Evolutionary conservation across 2,113 vertebrate species (phyloP), one percentile per base, ranked within the genome.

Genomic region (Scopus umbretta): DNA sequence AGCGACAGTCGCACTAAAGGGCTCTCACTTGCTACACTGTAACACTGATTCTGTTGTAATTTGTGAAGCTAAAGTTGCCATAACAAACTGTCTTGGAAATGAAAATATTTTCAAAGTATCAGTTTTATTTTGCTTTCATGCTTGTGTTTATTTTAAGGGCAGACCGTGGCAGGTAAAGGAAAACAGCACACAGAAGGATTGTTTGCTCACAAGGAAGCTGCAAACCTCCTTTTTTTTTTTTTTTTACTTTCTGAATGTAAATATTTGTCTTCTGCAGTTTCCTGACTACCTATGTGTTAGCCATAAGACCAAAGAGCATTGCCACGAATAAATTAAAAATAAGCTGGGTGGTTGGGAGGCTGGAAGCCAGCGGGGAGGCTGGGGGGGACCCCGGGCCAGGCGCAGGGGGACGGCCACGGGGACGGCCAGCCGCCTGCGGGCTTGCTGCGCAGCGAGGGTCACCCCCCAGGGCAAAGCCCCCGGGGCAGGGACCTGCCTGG

Each of bases 251-350:
- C 53, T 59, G 43, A 25, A 18, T 8, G 34, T 21, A 56, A 91
- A 58, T 27, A 67, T 80, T 86, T 80, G 42, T 36, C 53, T 38
- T 62, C 52, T 43, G n/a, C 36, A 18, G 7, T 34, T 76, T 36
- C 38, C 67, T 52, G 34, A 5, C n/a, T 30, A 19, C 40, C 21
- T 15, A 2, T 8, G 32, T 2, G 2, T 15, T 12, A 18, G 34
- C 47, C 30, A 9, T 3, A 17, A 58, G 20, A 16, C n/a, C 49
- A 7, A 8, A 53, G 38, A 32, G 10, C 63, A 3, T 12, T 16
- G 11, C 18, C 38, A 18, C 0, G 0, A 38, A 20, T 2, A 10
- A 12, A 18, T 4, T 2, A 6, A 17, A 23, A 32, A 9, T 3
- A 13, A 17, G 5, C 26, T 5, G 70, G 22, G 2, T 36, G 25